These are phyloP conservation scores for Nematolebias whitei DNA, from an alignment of 2,113 vertebrate genomes.

Conservation along the genomic window DNA sequence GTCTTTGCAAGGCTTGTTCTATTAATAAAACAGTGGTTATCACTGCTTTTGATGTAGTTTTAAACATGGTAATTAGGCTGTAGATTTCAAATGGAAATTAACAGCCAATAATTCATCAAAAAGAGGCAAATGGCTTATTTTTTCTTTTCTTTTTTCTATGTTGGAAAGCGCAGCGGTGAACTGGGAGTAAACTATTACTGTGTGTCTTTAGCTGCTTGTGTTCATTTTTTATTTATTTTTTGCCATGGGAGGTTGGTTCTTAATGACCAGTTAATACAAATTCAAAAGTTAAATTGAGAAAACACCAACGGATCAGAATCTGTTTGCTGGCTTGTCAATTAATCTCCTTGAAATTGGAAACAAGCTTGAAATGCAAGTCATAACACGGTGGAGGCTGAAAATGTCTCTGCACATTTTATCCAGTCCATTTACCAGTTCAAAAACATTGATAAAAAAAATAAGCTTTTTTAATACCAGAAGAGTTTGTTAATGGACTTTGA, in stretches of 20 bases:
- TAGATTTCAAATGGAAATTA: slow-evolving; percentile 65
- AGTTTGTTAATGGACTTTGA: too few relatives aligned
- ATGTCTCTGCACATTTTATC: slow-evolving; percentile 15
- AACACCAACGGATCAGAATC: background rate
- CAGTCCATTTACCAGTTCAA: background rate
- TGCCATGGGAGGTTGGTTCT: slow-evolving; percentile 1
- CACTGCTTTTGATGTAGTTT: slow-evolving; percentile 65
- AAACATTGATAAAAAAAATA: too few relatives aligned
- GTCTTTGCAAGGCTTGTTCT: slow-evolving; percentile 65
- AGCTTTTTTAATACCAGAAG: too few relatives aligned
- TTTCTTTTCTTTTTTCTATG: slow-evolving; percentile 2
- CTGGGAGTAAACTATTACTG: slow-evolving; percentile 1
- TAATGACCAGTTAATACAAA: slow-evolving; percentile 32
- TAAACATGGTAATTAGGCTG: slow-evolving; percentile 71
- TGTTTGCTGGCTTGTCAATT: background rate
- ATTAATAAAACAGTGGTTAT: slow-evolving; percentile 76
- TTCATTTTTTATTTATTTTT: slow-evolving; percentile 1
- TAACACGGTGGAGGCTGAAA: background rate
- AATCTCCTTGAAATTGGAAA: background rate
- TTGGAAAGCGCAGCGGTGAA: background rate
- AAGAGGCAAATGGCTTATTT: slow-evolving; percentile 39
- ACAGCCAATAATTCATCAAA: slow-evolving; percentile 56
- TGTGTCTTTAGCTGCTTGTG: background rate
- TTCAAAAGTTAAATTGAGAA: background rate
- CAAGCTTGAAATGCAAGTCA: background rate